These are phyloP conservation scores for Scomber colias DNA, from an alignment of 2,113 vertebrate species.

Conservation along the genomic window DNA sequence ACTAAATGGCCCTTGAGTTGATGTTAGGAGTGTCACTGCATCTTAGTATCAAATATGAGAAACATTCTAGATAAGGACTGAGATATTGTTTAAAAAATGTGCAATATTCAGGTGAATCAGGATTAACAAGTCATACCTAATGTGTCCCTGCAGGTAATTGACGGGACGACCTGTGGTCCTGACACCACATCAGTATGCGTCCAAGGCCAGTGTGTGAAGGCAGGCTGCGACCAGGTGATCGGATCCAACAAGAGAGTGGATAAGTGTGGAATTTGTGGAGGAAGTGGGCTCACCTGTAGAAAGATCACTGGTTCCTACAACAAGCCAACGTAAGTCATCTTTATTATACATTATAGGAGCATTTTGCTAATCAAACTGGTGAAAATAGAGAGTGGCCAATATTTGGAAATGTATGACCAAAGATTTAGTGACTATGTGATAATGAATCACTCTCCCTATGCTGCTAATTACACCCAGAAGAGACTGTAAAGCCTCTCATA, in stretches of 20 bases:
- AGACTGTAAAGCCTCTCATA: too few relatives aligned
- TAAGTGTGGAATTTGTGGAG: conserved; percentile 95
- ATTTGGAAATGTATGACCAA: too few relatives aligned
- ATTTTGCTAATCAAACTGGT: too few relatives aligned
- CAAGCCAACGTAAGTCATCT: conserved; percentile 87
- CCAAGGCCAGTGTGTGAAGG: conserved; percentile 96
- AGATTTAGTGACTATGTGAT: too few relatives aligned
- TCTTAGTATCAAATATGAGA: too few relatives aligned
- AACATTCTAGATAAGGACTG: too few relatives aligned
- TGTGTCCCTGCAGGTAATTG: conserved; percentile 87
- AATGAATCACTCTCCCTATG: too few relatives aligned
- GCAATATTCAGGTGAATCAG: not conserved
- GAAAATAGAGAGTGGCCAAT: not conserved
- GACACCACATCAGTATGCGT: conserved; percentile 96
- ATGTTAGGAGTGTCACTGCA: not conserved
- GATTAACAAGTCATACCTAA: not conserved
- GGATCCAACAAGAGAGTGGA: conserved; percentile 94
- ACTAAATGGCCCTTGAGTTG: too few relatives aligned
- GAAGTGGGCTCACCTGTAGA: conserved; percentile 90
- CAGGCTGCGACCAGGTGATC: conserved; percentile 94
- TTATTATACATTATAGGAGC: too few relatives aligned
- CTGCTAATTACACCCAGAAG: too few relatives aligned
- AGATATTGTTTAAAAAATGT: too few relatives aligned
- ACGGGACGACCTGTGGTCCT: conserved; percentile 94
- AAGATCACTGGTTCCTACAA: conserved; percentile 93